Base-by-base conservation (phyloP, 2,888 invertebrate genomes). In the Cremastinae sp. region DNA sequence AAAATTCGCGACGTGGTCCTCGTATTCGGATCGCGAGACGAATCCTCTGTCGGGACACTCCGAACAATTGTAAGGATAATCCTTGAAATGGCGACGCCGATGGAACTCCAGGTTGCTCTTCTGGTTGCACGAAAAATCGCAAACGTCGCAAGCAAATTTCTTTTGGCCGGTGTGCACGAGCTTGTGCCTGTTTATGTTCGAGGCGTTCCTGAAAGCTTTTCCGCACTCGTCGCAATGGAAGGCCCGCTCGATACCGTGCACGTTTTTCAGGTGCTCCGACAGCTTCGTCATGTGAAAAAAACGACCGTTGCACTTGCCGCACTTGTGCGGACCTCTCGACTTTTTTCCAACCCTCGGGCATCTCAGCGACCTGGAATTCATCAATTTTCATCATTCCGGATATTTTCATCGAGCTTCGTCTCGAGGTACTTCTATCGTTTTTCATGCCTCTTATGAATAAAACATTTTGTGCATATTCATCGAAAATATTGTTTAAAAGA, bases 241-340 rank as follows among this genome's bases (percentile, higher is more conserved):
- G 2, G 86, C 86, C 5, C 85, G 80, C 28, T 87, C 84, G 75
- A 86, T 86, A 3, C 81, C 83, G 64, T 86, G 86, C 1, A 80
- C 76, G 34, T 87, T 87, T 73, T 89, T 90, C 75, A 86, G 80
- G 54, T 90, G 90, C 72, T 90, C 89, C 18, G 84, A 84, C 2
- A 90, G 80, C 70, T 88, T 88, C 16, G 84, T 84, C 78, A 84
- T 84, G 79, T 88, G 88, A 61, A 82, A 83, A 71, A 88, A 88
- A 45, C 79, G 82, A 16, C 84, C 87, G 3, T 82, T 82, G 80
- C 88, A 88, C 28, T 86, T 84, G 43, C 83, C 74, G 79, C 88
- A 88, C 64, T 86, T 80, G 79, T 88, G 85, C 12, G 81, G 75
- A 18, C 78, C 79, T 34, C 85, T 83, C 1, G 78, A 78, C 12